Percentiles rank a stretch among this genome's conserved stretches.
phyloP scores from a whole-genome alignment of 2,797 vertebrate genomes.

The Silurus lanzhouensis region DNA sequence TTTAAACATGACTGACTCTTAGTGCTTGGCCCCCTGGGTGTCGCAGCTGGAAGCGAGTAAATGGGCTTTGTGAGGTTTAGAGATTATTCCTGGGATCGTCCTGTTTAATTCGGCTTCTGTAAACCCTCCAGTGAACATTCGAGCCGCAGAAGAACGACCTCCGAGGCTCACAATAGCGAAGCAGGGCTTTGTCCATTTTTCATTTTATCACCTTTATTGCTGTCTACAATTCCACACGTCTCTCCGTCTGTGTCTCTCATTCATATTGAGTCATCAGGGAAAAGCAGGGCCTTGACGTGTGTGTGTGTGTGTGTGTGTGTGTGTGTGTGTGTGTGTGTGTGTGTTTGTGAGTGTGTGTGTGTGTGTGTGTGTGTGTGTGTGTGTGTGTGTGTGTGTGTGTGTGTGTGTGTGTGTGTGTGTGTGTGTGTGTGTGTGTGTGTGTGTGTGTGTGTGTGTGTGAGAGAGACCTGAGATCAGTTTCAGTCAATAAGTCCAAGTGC shows the following conservation, averaged over 20 bases:
- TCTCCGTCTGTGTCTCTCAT: not conserved
- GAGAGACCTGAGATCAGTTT: constrained; percentile 2
- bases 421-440: too few species aligned
- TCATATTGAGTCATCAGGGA: constrained; percentile 29
- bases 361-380: too few species aligned
- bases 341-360: too few species aligned
- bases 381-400: too few species aligned
- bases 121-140: not conserved
- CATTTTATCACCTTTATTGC: constrained; percentile 2
- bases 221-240: not conserved
- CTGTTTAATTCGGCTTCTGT: constrained; percentile 10
- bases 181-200: constrained; percentile 6
- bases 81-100: not conserved
- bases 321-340: too few species aligned
- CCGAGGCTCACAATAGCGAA: not conserved
- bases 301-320: too few species aligned
- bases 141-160: not conserved
- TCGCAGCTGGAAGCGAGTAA: not conserved
- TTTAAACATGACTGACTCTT: not conserved
- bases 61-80: not conserved
- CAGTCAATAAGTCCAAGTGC: constrained; percentile 31
- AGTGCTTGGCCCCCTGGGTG: not conserved
- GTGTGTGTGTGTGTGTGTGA: too few species aligned
- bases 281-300: constrained; percentile 25
- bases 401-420: too few species aligned